Evolutionary conservation across 2,888 invertebrate species (phyloP).

Genomic region (Pachydiplax longipennis): DNA sequence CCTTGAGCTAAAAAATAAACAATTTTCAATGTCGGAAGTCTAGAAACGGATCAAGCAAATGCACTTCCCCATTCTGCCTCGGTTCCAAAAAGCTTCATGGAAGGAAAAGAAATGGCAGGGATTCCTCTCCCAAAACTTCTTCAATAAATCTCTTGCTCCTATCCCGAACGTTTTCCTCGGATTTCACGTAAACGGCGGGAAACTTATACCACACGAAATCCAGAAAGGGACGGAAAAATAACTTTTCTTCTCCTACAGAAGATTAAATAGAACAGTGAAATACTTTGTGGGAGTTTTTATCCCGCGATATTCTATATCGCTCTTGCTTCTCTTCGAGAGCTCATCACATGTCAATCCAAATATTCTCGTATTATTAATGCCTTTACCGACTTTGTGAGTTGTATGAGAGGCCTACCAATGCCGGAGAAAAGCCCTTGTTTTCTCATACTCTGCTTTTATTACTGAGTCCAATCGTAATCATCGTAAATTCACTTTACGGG

Average conservation of each 20-base stretch:
- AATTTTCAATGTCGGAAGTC: background rate
- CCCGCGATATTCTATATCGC: background rate
- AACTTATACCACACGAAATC: background rate
- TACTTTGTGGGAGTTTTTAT: background rate
- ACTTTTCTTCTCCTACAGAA: too few species aligned
- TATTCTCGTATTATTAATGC: background rate
- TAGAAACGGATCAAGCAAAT: background rate
- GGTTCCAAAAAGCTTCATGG: background rate
- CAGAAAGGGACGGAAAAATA: background rate
- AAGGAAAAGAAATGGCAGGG: background rate
- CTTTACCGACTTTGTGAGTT: background rate
- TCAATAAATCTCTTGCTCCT: background rate
- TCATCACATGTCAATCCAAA: background rate
- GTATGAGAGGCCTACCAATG: too few species aligned
- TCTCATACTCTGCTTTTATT: background rate
- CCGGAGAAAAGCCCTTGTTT: background rate
- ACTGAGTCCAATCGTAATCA: background rate
- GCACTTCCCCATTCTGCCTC: background rate
- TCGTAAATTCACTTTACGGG: background rate
- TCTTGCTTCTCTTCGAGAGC: too few species aligned
- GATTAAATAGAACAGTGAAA: background rate
- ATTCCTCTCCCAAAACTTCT: background rate
- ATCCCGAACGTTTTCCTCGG: background rate
- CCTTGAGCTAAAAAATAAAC: background rate
- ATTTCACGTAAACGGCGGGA: background rate